Evolutionary conservation across 2,113 vertebrate species (phyloP), one percentile per base, ranked within the genome.

Genomic region (Podiceps cristatus): DNA sequence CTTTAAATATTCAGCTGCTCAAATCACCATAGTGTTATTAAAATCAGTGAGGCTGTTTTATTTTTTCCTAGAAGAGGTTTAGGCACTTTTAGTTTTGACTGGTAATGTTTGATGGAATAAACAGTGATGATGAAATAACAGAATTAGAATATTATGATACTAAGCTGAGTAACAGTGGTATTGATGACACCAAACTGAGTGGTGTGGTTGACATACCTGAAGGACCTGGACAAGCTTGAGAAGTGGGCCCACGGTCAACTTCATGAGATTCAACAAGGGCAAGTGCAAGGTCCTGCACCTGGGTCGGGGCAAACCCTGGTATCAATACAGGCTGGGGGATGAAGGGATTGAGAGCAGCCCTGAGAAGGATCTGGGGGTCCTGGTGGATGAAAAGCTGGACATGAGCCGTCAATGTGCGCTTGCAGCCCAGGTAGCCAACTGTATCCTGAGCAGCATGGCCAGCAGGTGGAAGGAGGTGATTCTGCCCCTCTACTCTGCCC

Each of bases 401-500:
- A 3, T 11, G 10, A 27, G 37, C 17, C 4, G 3, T 3, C 31
- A 52, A 7, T 7, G 10, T 45, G 45, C 0, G 1, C 40, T 62
- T 0, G 0, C 40, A 63, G 40, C 28, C 28, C 28, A 47, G 56
- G 62, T 45, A 31, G 31, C 14, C 24, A 29, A 3, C n/a, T 2
- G 5, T 31, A 7, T 31, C 18, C 28, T n/a, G 56, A 29, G 29
- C 40, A 52, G 24, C 1, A 1, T 23, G 22, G 4, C 7, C n/a
- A 64, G 42, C 29, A 44, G 76, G 6, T 27, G 0, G 1, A 64
- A 18, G 25, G 44, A 42, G 42, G 42, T 9, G 42, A 42, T 42
- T 42, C 11, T 42, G 42, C 42, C 42, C 42, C 13, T 42, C 9
- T 42, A 42, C 33, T 82, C 28, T 2, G 2, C 16, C 22, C 45